phyloP scores from a whole-genome alignment of 1,140 invertebrate species.

The Drosophila arawakana region DNA sequence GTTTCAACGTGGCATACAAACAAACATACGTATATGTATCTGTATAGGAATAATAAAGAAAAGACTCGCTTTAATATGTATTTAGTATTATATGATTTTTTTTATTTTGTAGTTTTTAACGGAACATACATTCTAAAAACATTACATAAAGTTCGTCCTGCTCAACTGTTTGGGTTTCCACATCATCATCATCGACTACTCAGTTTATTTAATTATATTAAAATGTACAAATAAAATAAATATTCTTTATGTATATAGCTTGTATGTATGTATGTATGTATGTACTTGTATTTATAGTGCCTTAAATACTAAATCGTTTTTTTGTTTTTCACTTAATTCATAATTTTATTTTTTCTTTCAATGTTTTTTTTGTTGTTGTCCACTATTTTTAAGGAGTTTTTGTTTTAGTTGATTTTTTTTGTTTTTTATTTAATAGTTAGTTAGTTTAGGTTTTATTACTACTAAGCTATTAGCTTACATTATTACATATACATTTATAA shows the following conservation, averaged over 20 bases:
- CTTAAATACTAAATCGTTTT: constrained; percentile 70
- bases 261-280: constrained; percentile 61
- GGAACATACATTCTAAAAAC: constrained; percentile 82
- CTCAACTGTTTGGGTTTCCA: constrained; percentile 20
- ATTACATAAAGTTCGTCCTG: constrained; percentile 76
- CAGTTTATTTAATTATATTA: constrained; percentile 80
- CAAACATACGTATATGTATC: neutral
- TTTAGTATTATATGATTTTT: constrained; percentile 83
- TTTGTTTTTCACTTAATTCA: constrained; percentile 39
- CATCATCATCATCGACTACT: constrained; percentile 45
- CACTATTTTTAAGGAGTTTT: constrained; percentile 56
- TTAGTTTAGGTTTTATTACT: constrained; percentile 42
- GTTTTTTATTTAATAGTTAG: constrained; percentile 67
- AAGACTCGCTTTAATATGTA: constrained; percentile 41
- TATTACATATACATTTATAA: constrained; percentile 75
- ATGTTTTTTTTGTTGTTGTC: constrained; percentile 18
- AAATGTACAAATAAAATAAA: constrained; percentile 84
- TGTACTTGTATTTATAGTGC: constrained; percentile 64
- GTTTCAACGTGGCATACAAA: constrained; percentile 33
- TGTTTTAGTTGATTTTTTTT: constrained; percentile 52
- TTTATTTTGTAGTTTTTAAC: constrained; percentile 83
- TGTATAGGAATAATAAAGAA: constrained; percentile 19
- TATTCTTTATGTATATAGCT: constrained; percentile 79
- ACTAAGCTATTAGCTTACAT: constrained; percentile 67
- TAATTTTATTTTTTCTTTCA: constrained; percentile 30